Evolutionary conservation across 2,888 invertebrate genomes (phyloP), one percentile per base, ranked within the genome.

Genomic region (Philopedon plagiatum): DNA sequence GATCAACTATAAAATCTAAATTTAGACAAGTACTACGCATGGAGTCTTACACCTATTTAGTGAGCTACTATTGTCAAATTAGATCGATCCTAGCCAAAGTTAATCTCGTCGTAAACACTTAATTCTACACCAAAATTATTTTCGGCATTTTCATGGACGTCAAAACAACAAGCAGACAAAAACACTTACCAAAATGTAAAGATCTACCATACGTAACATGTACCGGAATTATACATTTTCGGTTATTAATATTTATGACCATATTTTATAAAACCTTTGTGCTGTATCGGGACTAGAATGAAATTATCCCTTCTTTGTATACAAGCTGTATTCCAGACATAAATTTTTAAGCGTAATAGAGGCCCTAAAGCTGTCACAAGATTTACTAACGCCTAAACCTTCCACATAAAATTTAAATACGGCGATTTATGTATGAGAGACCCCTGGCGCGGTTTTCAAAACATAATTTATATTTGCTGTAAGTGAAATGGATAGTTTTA

Each of bases 291-390:
- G 61, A 44, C 26, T 46, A 61, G 41, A 64, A 64, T 54, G 54
- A 44, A 65, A 65, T 65, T 65, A 65, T 65, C 41, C 58, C 39
- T 26, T 23, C 41, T 65, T 65, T 39, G 56, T 69, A 63, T 56
- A 69, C 69, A 44, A 39, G 54, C 61, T 41, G 61, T 37, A 61
- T 61, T 61, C 51, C 3, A 41, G 29, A 58, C 71, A 71, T 71
- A 65, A 71, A 71, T 71, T 65, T 60, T 65, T 71, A 60, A 56
- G 15, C 21, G 29, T 37, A 58, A 71, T 65, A 60, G 54, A 64
- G 34, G 32, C 58, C 63, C 32, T 51, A 56, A 62, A 67, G 61
- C 62, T 49, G 61, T 49, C 56, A 32, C 46, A 51, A 37, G 58
- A 67, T 60, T 60, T 67, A 60, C 60, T 49, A 34, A 46, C 46